Evolutionary conservation across 2,113 vertebrate genomes (phyloP).

Genomic region (Egretta garzetta): DNA sequence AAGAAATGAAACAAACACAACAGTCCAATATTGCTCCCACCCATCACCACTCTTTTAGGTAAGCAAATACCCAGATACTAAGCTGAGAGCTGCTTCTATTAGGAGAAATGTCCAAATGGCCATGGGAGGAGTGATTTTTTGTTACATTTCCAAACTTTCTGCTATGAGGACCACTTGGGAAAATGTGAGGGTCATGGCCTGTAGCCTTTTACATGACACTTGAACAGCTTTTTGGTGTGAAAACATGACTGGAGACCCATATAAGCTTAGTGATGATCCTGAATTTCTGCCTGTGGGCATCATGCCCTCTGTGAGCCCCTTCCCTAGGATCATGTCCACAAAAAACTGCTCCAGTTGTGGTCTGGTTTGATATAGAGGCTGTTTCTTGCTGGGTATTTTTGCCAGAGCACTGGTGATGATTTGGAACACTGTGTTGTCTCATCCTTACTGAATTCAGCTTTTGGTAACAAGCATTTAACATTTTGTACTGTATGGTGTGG

Average conservation of each 20-base stretch:
- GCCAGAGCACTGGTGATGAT: not conserved
- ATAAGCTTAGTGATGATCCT: not conserved
- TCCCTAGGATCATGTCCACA: not conserved
- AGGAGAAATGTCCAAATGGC: not conserved
- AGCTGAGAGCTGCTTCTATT: not conserved
- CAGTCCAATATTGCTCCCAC: not conserved
- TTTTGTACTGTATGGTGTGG: not conserved
- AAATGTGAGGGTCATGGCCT: fast-evolving
- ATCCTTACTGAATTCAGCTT: not conserved
- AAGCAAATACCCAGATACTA: not conserved
- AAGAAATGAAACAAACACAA: not conserved
- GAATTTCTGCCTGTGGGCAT: not conserved
- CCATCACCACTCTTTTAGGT: not conserved
- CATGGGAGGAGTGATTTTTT: not conserved
- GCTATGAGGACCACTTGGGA: not conserved
- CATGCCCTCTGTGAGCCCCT: not conserved
- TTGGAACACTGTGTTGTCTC: not conserved
- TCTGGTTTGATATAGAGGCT: not conserved
- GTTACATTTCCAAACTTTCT: not conserved
- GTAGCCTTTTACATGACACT: not conserved
- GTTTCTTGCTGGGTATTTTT: not conserved
- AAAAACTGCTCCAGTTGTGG: not conserved
- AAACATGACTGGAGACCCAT: not conserved
- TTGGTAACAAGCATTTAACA: not conserved
- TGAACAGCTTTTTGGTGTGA: not conserved